Evolutionary conservation across 2,113 vertebrate genomes (phyloP).

Genomic region (Toxostoma redivivum): DNA sequence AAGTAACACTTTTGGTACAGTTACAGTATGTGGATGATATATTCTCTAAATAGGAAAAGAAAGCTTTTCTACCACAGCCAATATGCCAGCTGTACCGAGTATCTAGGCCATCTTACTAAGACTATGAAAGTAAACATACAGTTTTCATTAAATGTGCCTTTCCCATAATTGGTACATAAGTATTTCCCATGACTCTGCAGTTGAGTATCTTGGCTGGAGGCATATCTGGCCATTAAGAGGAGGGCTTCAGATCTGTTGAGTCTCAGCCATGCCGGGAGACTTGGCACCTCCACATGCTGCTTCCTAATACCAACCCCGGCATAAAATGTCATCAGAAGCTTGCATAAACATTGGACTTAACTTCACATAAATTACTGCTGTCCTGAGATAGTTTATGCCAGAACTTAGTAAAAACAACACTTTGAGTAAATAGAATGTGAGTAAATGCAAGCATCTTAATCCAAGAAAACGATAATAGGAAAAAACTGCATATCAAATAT

Average conservation of each 20-base stretch:
- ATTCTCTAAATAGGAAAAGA: constrained; percentile 40
- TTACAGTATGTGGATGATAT: constrained; percentile 25
- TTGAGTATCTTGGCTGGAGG: constrained; percentile 75
- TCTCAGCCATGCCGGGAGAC: constrained; percentile 71
- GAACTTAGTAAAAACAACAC: constrained; percentile 77
- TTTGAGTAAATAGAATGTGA: constrained; percentile 75
- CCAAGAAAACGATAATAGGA: constrained; percentile 65
- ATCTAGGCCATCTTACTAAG: constrained; percentile 65
- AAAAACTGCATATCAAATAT: constrained; percentile 56
- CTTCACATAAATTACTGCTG: constrained; percentile 82
- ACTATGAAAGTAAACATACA: constrained; percentile 72
- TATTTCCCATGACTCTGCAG: constrained; percentile 79
- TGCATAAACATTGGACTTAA: constrained; percentile 82
- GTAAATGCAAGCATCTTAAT: constrained; percentile 72
- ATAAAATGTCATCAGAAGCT: constrained; percentile 83
- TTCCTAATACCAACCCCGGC: constrained; percentile 77
- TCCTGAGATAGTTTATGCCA: constrained; percentile 75
- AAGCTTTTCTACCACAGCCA: constrained; percentile 48
- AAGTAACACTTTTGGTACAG: constrained; percentile 2
- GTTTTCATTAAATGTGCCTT: constrained; percentile 76
- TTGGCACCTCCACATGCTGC: constrained; percentile 76
- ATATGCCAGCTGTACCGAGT: constrained; percentile 59
- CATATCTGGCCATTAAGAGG: constrained; percentile 74
- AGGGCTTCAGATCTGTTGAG: constrained; percentile 72
- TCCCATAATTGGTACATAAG: constrained; percentile 74